Percentiles rank a stretch among this genome's conserved stretches.
phyloP scores from a whole-genome alignment of 2,888 invertebrate species.

The Vanessa cardui region DNA sequence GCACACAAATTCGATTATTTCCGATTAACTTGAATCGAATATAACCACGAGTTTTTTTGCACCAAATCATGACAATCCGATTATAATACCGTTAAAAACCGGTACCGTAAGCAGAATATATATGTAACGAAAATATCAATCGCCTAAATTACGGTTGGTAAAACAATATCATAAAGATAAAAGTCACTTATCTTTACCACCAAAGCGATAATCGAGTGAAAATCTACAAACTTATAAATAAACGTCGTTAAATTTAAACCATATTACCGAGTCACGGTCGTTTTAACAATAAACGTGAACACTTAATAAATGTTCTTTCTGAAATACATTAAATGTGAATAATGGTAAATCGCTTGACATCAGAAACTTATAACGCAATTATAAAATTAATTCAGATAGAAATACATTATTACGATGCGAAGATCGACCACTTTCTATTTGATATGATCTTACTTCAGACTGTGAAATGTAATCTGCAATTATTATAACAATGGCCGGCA shows the following conservation, averaged over 20 bases:
- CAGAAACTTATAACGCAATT: background rate
- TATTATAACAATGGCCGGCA: slow-evolving; percentile 15
- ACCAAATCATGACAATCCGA: slow-evolving; percentile 68
- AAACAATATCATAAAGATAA: slow-evolving; percentile 5
- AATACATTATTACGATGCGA: background rate
- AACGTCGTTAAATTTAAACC: background rate
- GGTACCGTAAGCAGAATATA: slow-evolving; percentile 65
- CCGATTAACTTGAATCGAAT: slow-evolving; percentile 68
- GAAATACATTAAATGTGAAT: background rate
- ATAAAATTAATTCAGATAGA: slow-evolving; percentile 1
- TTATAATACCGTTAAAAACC: slow-evolving; percentile 70
- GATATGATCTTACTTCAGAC: slow-evolving; percentile 8
- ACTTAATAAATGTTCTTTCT: background rate
- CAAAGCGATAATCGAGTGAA: slow-evolving; percentile 4
- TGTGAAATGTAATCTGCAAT: background rate
- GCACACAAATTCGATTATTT: slow-evolving; percentile 66
- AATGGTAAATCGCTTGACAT: background rate
- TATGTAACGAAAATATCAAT: slow-evolving; percentile 36
- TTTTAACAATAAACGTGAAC: background rate
- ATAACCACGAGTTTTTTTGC: slow-evolving; percentile 57
- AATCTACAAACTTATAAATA: background rate
- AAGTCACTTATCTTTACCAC: background rate
- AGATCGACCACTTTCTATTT: slow-evolving; percentile 12
- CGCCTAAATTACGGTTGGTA: background rate
- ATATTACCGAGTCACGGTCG: background rate